Conservation (phyloP, 2,888 invertebrate species). For the Sicus ferrugineus region DNA sequence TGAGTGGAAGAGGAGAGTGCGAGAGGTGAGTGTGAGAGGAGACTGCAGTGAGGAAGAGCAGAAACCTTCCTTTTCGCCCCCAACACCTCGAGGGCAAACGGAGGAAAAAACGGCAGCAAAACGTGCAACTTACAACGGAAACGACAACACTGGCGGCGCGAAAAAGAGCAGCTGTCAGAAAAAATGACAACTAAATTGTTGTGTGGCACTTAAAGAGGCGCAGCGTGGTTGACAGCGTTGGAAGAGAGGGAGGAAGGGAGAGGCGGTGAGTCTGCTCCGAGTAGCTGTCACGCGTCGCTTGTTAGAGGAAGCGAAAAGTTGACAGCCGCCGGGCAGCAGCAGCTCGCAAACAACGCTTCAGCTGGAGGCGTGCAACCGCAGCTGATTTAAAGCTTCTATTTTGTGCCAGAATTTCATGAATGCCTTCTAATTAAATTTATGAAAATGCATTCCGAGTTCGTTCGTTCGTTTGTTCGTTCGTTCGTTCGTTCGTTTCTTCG, state of each 20-base stretch:
- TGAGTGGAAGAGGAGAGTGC: too few relatives aligned
- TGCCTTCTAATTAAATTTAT: too few relatives aligned
- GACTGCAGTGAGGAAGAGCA: too few relatives aligned
- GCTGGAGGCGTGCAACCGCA: too few relatives aligned
- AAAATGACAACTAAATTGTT: slow-evolving; percentile 46
- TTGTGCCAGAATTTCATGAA: too few relatives aligned
- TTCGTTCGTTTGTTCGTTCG: too few relatives aligned
- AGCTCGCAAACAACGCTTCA: background rate
- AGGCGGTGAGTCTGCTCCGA: background rate
- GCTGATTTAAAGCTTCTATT: too few relatives aligned
- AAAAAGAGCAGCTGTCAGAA: slow-evolving; percentile 42
- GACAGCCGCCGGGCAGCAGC: background rate
- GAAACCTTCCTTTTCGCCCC: background rate
- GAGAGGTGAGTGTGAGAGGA: too few relatives aligned
- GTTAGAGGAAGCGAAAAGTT: background rate
- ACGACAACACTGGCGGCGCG: background rate
- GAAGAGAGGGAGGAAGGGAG: background rate
- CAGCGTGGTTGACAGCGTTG: background rate
- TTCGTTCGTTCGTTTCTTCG: too few relatives aligned
- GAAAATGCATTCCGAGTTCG: too few relatives aligned
- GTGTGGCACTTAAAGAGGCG: slow-evolving; percentile 34
- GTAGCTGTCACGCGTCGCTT: background rate
- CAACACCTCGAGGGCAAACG: background rate
- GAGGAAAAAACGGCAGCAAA: background rate
- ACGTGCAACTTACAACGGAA: background rate